Evolutionary conservation across 2,888 invertebrate species (phyloP), one percentile per base, ranked within the genome.

Genomic region (Temnothorax unifasciatus): DNA sequence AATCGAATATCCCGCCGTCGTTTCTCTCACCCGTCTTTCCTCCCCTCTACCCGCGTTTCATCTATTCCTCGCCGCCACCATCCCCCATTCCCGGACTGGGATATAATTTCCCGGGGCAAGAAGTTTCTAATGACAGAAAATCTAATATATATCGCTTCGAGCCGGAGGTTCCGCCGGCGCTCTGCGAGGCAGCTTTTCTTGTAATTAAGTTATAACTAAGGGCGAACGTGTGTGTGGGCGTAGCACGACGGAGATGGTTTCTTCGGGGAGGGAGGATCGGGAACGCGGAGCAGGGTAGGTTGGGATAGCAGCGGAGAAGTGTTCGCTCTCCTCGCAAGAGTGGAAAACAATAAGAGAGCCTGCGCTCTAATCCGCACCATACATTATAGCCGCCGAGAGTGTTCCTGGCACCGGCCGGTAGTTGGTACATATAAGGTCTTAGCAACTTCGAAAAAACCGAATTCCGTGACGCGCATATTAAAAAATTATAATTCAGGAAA

Each of bases 181-280:
- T 87, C 88, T 88, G 87, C 87, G 88, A 88, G 89, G 89, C 92
- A 93, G 93, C 93, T 94, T 94, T 93, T 93, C 93, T 93, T 93
- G 94, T 94, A 95, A 95, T 95, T 94, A 94, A 95, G 94, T 94
- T 95, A 94, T 94, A 94, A 93, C 92, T 91, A 91, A 92, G 92
- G 91, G 86, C 87, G 87, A 85, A 84, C 76, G 79, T n/a, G n/a
- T n/a, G n/a, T n/a, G n/a, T 50, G 85, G 86, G 84, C 85, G 68
- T 84, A 84, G 82, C 71, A 77, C 82, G 84, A 69, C 25, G 85
- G 81, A 76, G 87, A 90, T 83, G 81, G 69, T 73, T 86, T 29
- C 54, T 57, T n/a, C 83, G 68, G 52, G 83, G 82, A 21, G 74
- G 59, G 38, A n/a, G 57, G 69, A 47, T 15, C 41, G 74, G 59